Conservation (phyloP, 2,888 invertebrate species). For the Drosophila neoperkinsi region DNA sequence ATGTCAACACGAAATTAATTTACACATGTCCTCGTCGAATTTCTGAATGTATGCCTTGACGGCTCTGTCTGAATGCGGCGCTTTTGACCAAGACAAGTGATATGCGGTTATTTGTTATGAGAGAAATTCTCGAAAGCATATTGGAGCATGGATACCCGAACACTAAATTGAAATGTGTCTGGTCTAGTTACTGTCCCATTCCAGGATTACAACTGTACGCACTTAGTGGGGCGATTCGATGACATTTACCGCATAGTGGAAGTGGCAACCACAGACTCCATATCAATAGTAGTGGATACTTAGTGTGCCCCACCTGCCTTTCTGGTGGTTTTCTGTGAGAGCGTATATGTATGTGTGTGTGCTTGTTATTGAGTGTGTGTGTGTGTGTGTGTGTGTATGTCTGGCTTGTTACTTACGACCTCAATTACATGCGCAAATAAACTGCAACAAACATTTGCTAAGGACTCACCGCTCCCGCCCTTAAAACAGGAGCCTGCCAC, state of each 20-base stretch:
- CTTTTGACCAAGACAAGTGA: slow-evolving; percentile 17
- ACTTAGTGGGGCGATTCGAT: slow-evolving; percentile 32
- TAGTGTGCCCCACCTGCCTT: slow-evolving; percentile 22
- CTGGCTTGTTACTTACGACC: slow-evolving; percentile 69
- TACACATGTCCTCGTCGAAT: slow-evolving; percentile 27
- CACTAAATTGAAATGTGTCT: slow-evolving; percentile 20
- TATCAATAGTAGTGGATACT: slow-evolving; percentile 33
- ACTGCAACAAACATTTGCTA: slow-evolving; percentile 78
- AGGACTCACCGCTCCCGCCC: slow-evolving; percentile 60
- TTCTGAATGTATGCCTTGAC: background rate
- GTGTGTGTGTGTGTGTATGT: slow-evolving; percentile 8
- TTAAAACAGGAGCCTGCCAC: slow-evolving; percentile 25
- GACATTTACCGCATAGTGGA: slow-evolving; percentile 16
- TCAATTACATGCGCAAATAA: slow-evolving; percentile 78
- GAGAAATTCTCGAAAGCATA: slow-evolving; percentile 4
- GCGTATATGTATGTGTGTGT: background rate
- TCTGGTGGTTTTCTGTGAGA: background rate
- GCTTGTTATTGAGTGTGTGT: background rate
- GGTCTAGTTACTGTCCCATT: background rate
- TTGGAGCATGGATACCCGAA: background rate
- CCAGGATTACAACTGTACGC: slow-evolving; percentile 39
- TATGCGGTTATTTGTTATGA: slow-evolving; percentile 39
- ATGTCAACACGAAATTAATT: slow-evolving; percentile 64
- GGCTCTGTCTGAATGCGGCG: background rate
- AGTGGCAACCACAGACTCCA: slow-evolving; percentile 22